A percentile compares a stretch with the other conserved stretches of the same genome.
phyloP scores from a whole-genome alignment of 1,140 invertebrate genomes.

The Micrasema longulum region DNA sequence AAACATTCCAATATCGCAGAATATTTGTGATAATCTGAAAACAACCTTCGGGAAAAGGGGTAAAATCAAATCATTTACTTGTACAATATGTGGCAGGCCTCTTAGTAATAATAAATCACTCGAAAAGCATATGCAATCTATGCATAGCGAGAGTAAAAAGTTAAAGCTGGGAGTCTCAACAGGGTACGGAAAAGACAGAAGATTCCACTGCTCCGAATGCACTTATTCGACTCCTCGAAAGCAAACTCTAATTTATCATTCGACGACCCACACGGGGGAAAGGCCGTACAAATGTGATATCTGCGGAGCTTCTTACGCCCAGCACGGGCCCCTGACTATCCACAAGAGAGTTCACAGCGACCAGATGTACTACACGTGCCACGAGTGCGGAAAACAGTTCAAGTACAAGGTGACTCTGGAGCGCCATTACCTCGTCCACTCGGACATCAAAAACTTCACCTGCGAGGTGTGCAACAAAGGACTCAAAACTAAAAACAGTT shows the following conservation, averaged over 20 bases:
- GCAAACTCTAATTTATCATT: slow-evolving; percentile 64
- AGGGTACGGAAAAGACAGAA: slow-evolving; percentile 59
- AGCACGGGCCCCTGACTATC: slow-evolving; percentile 63
- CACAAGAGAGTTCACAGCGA: slow-evolving; percentile 66
- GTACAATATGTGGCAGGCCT: slow-evolving; percentile 32
- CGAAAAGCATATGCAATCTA: slow-evolving; percentile 25
- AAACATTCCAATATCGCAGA: no score
- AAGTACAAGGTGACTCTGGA: slow-evolving; percentile 65
- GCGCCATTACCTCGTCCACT: slow-evolving; percentile 62
- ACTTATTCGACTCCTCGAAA: slow-evolving; percentile 62
- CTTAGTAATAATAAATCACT: slow-evolving; percentile 35
- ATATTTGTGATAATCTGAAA: no score
- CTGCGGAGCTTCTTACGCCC: slow-evolving; percentile 72
- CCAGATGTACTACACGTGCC: slow-evolving; percentile 69
- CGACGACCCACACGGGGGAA: slow-evolving; percentile 68
- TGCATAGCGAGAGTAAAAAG: slow-evolving; percentile 56
- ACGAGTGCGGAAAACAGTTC: slow-evolving; percentile 73
- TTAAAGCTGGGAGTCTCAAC: slow-evolving; percentile 57
- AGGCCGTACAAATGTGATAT: slow-evolving; percentile 67
- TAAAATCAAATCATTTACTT: not conserved
- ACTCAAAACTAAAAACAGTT: slow-evolving; percentile 61
- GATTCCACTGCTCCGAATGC: slow-evolving; percentile 64
- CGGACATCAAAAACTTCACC: slow-evolving; percentile 56
- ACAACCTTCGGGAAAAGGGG: no score
- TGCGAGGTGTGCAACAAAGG: slow-evolving; percentile 59